phyloP scores from a whole-genome alignment of 2,113 vertebrate species.

The Antennarius striatus region DNA sequence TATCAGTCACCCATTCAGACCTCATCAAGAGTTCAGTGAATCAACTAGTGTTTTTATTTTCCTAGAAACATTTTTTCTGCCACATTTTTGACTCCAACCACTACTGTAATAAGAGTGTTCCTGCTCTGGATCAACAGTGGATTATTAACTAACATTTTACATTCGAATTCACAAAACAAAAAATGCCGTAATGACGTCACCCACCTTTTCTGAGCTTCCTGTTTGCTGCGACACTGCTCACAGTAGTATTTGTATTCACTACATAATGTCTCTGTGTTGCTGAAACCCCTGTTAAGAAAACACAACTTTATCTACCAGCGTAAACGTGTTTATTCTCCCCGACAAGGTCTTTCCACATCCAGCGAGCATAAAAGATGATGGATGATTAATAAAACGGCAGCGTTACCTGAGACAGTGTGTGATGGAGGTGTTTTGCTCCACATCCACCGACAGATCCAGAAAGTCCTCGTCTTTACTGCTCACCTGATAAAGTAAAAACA shows the following conservation, averaged over 20 bases:
- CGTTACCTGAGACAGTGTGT: constrained; percentile 90
- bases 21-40: too few relatives aligned
- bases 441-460: constrained; percentile 91
- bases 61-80: too few relatives aligned
- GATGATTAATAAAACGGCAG: rapidly evolving
- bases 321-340: too few relatives aligned
- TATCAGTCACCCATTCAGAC: too few relatives aligned
- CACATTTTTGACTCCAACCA: too few relatives aligned
- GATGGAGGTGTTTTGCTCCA: constrained; percentile 95
- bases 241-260: constrained; percentile 95
- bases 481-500: constrained; percentile 73
- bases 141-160: too few relatives aligned
- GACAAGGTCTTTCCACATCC: background rate
- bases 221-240: constrained; percentile 94
- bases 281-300: constrained; percentile 85
- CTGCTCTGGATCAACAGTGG: too few relatives aligned
- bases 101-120: too few relatives aligned
- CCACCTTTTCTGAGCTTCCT: constrained; percentile 94
- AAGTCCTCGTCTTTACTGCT: constrained; percentile 97
- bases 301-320: background rate
- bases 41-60: too few relatives aligned
- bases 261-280: constrained; percentile 92
- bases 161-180: background rate
- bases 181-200: background rate
- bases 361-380: too few relatives aligned